phyloP scores from a whole-genome alignment of 2,113 vertebrate species.

The Pseudorhombus dupliciocellatus region DNA sequence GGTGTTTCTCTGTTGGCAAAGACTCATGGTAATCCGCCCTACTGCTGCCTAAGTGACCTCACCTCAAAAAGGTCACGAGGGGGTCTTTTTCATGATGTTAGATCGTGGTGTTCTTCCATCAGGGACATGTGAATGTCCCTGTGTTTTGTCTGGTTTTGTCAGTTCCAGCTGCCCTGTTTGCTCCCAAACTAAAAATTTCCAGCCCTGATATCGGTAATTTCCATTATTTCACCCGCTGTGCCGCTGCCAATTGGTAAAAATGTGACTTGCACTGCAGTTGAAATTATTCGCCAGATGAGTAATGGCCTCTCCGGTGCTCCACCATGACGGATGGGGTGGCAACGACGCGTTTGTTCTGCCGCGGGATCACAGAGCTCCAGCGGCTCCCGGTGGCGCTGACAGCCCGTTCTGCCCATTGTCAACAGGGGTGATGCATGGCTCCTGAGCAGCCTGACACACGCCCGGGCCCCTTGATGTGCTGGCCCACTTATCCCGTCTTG shows the following conservation, averaged over 20 bases:
- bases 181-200: slow-evolving; percentile 6
- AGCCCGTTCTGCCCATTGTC: slow-evolving; percentile 37
- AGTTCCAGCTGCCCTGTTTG: slow-evolving; percentile 8
- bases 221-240: slow-evolving; percentile 50
- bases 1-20: neutral
- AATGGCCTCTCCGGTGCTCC: slow-evolving; percentile 59
- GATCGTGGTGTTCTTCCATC: neutral
- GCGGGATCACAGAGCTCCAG: slow-evolving; percentile 19
- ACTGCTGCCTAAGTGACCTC: neutral
- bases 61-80: neutral
- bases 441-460: slow-evolving; percentile 24
- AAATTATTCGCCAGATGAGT: slow-evolving; percentile 45
- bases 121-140: slow-evolving; percentile 3
- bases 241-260: slow-evolving; percentile 33
- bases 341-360: slow-evolving; percentile 20
- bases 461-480: slow-evolving; percentile 54
- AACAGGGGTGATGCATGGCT: slow-evolving; percentile 41
- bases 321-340: slow-evolving; percentile 24
- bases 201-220: slow-evolving; percentile 44
- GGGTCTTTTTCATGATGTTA: slow-evolving; percentile 6
- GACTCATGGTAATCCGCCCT: neutral
- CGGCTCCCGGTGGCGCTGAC: slow-evolving; percentile 22
- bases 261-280: slow-evolving; percentile 51
- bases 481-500: slow-evolving; percentile 20
- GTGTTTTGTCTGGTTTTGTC: neutral